Base-by-base conservation (phyloP, 2,113 vertebrate species). In the Phylloscopus whistleri region DNA sequence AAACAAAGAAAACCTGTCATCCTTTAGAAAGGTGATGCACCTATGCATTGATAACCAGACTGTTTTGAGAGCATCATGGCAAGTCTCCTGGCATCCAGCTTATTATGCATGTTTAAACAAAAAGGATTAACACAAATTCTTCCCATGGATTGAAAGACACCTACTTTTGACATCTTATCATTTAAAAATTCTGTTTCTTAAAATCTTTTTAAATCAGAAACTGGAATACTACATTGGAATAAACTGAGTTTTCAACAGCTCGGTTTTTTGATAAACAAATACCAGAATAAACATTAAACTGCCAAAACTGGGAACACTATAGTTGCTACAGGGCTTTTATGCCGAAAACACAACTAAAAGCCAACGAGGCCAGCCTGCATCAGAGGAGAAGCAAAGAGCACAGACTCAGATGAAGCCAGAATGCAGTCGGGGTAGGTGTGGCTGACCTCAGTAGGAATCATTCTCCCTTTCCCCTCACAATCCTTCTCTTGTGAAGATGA, bases 221-320 rank as follows among this genome's bases (percentile, higher is more conserved):
- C 20, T 35, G 16, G 30, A 93, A 53, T 64, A 44, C 13, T 69
- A 52, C 2, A 35, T 5, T 58, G 30, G 21, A 86, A 66, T 73
- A 90, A 76, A 84, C 1, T 6, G 1, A 59, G 20, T 74, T 92
- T 84, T n/a, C 26, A 85, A 52, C 9, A 78, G 48, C 11, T 62
- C 0, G 0, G 0, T 8, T 41, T 83, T 86, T 35, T 53, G 6
- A 49, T n/a, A 46, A 35, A 55, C 2, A n/a, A 69, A 77, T 66
- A 66, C 3, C 43, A 80, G 35, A 83, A 64, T 64, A 84, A 67
- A 67, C 49, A 74, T 31, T 55, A 15, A 70, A 37, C 30, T 95
- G 39, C 16, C 56, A 20, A 66, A 93, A 58, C 1, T 49, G 19
- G 11, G 64, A 92, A 79, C 6, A 33, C 12, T 35, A 10, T 7